These are phyloP conservation scores for Cepaea hortensis DNA, from an alignment of 2,888 invertebrate species.

Conservation along the genomic window DNA sequence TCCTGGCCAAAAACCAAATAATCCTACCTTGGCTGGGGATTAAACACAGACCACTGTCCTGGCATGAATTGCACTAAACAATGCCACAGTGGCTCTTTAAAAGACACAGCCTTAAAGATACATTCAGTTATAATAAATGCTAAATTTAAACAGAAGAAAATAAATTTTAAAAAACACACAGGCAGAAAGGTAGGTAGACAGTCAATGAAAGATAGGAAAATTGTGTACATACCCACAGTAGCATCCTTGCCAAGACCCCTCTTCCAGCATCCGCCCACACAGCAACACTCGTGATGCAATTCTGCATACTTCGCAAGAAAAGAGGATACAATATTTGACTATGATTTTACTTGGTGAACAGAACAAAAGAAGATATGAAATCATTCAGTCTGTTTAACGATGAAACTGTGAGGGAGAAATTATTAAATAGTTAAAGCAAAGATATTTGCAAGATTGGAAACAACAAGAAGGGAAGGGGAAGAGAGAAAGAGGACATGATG, in stretches of 20 bases:
- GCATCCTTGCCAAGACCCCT: not conserved
- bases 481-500: too few species aligned
- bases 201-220: not conserved
- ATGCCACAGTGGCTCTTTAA: too few species aligned
- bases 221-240: not conserved
- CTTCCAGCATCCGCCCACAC: constrained; percentile 59
- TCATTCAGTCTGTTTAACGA: not conserved
- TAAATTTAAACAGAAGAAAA: not conserved
- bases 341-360: not conserved
- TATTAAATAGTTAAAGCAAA: too few species aligned
- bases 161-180: too few species aligned
- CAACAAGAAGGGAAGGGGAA: too few species aligned
- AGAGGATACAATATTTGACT: not conserved
- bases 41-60: too few species aligned
- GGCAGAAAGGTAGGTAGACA: not conserved
- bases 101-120: too few species aligned
- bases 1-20: too few species aligned
- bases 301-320: constrained; percentile 57
- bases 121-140: too few species aligned
- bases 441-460: too few species aligned
- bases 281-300: constrained; percentile 63
- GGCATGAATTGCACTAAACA: too few species aligned
- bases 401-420: not conserved
- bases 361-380: not conserved
- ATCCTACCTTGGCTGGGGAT: too few species aligned